Evolutionary conservation across 2,113 vertebrate genomes (phyloP).

Genomic region (Miniopterus natalensis): DNA sequence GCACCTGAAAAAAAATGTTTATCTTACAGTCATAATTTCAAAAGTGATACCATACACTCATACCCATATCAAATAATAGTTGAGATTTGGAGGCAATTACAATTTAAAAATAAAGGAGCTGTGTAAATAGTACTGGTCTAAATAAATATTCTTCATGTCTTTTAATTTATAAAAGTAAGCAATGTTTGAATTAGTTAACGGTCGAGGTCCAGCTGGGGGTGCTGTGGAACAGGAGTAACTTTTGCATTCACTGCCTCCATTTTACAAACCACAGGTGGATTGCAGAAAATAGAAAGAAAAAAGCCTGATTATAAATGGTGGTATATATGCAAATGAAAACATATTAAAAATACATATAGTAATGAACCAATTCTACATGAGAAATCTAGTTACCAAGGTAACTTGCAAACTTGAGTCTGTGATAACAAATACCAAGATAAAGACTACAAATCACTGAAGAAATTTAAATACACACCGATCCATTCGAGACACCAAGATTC

Average conservation of each 20-base stretch:
- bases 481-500: constrained; percentile 56
- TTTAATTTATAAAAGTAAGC: constrained; percentile 50
- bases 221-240: neutral
- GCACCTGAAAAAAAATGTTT: constrained; percentile 70
- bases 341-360: constrained; percentile 19
- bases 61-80: constrained; percentile 30
- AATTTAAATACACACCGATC: constrained; percentile 59
- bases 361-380: constrained; percentile 42
- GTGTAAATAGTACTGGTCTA: neutral
- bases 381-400: neutral
- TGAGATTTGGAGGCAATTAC: constrained; percentile 28
- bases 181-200: neutral
- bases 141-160: constrained; percentile 23
- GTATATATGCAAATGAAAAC: constrained; percentile 15
- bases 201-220: neutral
- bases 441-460: constrained; percentile 56
- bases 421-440: constrained; percentile 27
- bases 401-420: neutral
- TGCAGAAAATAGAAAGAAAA: neutral
- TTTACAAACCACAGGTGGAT: constrained; percentile 45
- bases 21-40: constrained; percentile 62
- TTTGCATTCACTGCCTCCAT: constrained; percentile 23
- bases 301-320: neutral
- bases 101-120: constrained; percentile 43
- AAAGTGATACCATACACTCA: constrained; percentile 48